These are phyloP conservation scores for Clupea harengus DNA, from an alignment of 2,113 vertebrate species.

Conservation along the genomic window DNA sequence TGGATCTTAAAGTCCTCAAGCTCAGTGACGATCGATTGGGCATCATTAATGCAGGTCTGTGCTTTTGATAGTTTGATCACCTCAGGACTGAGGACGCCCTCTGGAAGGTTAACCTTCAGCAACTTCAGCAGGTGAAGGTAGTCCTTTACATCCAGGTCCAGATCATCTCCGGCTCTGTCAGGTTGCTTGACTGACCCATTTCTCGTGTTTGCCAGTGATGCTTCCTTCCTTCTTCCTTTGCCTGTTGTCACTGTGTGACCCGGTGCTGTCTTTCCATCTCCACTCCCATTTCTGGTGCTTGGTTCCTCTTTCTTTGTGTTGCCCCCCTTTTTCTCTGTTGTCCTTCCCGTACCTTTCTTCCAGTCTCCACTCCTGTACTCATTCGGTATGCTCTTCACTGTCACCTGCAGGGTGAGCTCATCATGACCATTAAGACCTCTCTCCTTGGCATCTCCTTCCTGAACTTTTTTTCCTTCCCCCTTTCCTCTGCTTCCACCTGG, in stretches of 20 bases:
- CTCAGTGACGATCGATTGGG: conserved; percentile 6
- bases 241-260: neutral
- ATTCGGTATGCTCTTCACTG: neutral
- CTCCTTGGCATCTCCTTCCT: neutral
- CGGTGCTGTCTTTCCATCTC: neutral
- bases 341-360: neutral
- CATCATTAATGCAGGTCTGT: conserved; percentile 30
- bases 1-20: conserved; percentile 28
- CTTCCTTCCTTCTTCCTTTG: neutral
- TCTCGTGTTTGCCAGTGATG: neutral
- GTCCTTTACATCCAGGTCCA: conserved; percentile 19
- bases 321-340: conserved; percentile 5
- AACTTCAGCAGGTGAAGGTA: conserved; percentile 36
- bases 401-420: conserved; percentile 16
- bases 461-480: neutral
- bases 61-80: conserved; percentile 20
- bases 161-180: neutral
- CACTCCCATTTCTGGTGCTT: neutral
- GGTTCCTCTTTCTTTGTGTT: neutral
- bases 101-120: conserved; percentile 34
- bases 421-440: neutral
- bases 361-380: neutral
- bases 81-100: conserved; percentile 26
- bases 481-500: neutral
- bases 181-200: too few species aligned